Base-by-base conservation (phyloP, 2,797 vertebrate genomes). In the Anguilla anguilla region DNA sequence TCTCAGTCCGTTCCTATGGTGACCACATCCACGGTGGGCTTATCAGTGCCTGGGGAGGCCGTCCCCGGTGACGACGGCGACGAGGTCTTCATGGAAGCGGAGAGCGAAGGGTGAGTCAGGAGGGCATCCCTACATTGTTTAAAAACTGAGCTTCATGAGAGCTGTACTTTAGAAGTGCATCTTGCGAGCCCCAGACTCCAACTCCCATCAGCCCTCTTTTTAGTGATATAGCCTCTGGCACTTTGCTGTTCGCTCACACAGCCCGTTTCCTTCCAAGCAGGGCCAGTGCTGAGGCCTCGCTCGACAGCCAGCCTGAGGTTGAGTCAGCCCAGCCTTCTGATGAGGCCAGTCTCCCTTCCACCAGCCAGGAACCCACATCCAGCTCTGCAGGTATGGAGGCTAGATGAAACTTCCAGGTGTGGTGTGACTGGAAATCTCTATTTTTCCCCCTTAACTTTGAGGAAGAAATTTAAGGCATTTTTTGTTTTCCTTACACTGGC, bases 1-100 rank as follows among this genome's bases (percentile, higher is more conserved):
- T 99, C 98, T 9, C 98, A 99, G 95, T 99, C 98, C 0, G 98
- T 99, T 91, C 98, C 98, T 4, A 99, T 99, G 98, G 98, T 99
- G 88, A 98, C 98, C 1, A 98, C 98, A 0, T 98, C 98, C 61
- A 97, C 97, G 0, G 96, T 95, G 46, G 94, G 94, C 67, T 94
- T 98, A 86, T 94, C 96, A 3, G 94, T 96, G 3, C 93, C 96
- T 17, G 95, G 95, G 0, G 98, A 97, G 88, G 92, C 95, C 6
- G 92, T 95, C 83, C 0, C 94, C 0, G 95, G 93, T 0, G 96
- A 99, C 0, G 98, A 99, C 19, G 96, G 96, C 0, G 98, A 99
- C n/a, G 98, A 99, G 90, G 98, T 99, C 2, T 99, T 99, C 89
- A 97, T 98, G 92, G 97, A 98, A 92, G 96, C 97, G 0, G 98